Base-by-base conservation (phyloP, 2,113 vertebrate species). In the Onychostoma macrolepis region DNA sequence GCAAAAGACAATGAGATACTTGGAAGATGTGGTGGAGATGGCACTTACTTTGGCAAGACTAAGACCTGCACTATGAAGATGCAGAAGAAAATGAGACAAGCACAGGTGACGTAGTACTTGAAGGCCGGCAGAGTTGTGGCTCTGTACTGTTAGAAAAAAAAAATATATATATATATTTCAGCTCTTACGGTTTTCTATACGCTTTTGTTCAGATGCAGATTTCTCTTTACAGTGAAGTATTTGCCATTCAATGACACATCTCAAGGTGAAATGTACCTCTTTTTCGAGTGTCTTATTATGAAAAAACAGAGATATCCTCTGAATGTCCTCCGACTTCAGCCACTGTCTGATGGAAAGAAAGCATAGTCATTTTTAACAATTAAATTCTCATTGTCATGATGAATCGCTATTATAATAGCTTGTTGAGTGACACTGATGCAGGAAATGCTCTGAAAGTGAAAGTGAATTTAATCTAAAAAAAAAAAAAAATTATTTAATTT, bases 301-400 rank as follows among this genome's bases (percentile, higher is more conserved):
- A 94, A 99, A 99, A 93, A 99, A 96, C 90, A 99, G 93, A 43
- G 98, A 99, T 93, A 99, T 98, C 93, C 98, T 96, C 93, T 99
- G 97, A 94, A 99, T 99, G 88, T 98, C 98, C 91, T 99, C 98
- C 71, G 98, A 99, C 92, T 99, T 99, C 88, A 99, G 96, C 98
- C 98, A 99, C 79, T 99, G 98, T 91, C 98, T 99, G 86, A 19
- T 36, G 88, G 89, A 90, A 82, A 88, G 75, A 87, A 88, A 83
- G 13, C 65, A 84, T 61, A 83, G 3, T 76, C 1, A 77, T 78
- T 53, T 12, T 58, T 11, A 67, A 21, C 19, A 65, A 11, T 78
- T 65, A 19, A 43, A 56, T 45, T 26, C 11, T n/a, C 9, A 43
- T 24, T 50, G 24, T 21, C 28, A 30, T 1, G 6, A 63, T 45